Conservation (phyloP, 2,113 vertebrate genomes). For the Pygathrix nemaeus region DNA sequence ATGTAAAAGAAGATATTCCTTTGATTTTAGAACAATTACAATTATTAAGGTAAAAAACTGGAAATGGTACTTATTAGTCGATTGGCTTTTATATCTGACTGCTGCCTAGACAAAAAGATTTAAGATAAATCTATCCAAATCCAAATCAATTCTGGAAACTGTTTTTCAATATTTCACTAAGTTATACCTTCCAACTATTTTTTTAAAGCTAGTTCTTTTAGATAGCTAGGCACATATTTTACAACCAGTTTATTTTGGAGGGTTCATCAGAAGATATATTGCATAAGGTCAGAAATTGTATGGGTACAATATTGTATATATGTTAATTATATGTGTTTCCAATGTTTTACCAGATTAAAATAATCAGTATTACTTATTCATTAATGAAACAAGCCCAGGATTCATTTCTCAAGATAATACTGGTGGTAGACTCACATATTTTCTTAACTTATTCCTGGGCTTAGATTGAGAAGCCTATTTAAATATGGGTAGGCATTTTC, state of each 20-base stretch:
- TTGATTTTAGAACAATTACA: neutral
- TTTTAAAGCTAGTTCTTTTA: neutral
- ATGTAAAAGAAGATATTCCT: neutral
- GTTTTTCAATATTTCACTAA: neutral
- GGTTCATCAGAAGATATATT: neutral
- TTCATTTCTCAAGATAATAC: neutral
- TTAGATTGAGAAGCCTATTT: neutral
- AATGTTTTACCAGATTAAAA: neutral
- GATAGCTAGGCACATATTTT: neutral
- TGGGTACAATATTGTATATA: neutral
- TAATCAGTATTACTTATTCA: neutral
- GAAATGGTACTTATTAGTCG: neutral
- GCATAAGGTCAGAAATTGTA: neutral
- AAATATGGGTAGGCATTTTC: neutral
- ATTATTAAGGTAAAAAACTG: neutral
- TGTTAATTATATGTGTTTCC: neutral
- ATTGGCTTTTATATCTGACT: neutral
- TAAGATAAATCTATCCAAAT: neutral
- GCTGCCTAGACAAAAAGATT: neutral
- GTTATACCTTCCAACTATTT: neutral
- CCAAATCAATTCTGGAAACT: neutral
- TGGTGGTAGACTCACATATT: neutral
- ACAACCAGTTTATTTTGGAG: neutral
- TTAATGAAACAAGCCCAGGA: neutral
- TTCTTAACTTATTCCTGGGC: neutral